Conservation (phyloP, 2,888 invertebrate genomes). For the Hemicrepidius hirtus region DNA sequence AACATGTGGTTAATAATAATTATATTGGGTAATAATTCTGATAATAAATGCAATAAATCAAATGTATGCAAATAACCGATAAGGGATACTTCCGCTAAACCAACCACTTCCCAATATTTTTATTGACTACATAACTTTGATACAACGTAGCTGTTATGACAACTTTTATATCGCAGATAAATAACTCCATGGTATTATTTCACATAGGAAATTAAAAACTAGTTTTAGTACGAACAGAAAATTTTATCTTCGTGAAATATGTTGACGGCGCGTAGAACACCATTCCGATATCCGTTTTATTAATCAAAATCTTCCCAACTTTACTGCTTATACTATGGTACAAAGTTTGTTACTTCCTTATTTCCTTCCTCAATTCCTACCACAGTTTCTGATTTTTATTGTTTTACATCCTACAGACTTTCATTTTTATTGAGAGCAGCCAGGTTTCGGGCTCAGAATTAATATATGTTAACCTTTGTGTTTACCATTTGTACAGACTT, state of each 20-base stretch:
- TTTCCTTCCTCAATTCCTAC: neutral
- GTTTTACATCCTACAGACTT: neutral
- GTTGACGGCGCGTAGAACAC: neutral
- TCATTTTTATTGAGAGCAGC: neutral
- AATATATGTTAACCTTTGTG: neutral
- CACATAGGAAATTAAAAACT: neutral
- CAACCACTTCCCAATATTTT: too few species aligned
- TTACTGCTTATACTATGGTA: neutral
- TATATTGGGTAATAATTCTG: too few species aligned
- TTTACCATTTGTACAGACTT: neutral
- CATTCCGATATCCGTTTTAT: slow-evolving; percentile 9
- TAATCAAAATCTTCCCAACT: slow-evolving; percentile 15
- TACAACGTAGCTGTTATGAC: too few species aligned
- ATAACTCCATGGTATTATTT: too few species aligned
- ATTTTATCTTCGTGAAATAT: slow-evolving; percentile 15
- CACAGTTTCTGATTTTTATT: slow-evolving; percentile 20
- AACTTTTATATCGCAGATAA: too few species aligned
- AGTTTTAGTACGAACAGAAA: neutral
- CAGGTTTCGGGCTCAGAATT: neutral
- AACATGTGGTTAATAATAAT: too few species aligned
- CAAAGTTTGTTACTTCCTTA: slow-evolving; percentile 7
- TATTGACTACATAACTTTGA: too few species aligned
- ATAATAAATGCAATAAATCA: too few species aligned
- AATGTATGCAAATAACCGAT: too few species aligned
- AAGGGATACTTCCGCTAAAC: too few species aligned